Conservation (phyloP, 1,140 invertebrate species). For the Solen grandis region DNA sequence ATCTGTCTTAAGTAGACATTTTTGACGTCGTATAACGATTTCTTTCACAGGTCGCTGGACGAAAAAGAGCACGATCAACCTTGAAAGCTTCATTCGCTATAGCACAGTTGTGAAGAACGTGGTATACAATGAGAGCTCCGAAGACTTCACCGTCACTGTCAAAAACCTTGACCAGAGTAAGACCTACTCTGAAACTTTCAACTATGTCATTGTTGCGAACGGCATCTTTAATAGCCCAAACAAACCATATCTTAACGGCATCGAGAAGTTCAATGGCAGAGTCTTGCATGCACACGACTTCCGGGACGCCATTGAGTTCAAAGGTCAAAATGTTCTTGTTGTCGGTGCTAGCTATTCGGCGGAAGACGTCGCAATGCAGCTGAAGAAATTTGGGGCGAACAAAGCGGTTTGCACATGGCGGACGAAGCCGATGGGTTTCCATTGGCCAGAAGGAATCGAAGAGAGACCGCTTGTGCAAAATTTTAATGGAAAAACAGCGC, state of each 20-base stretch:
- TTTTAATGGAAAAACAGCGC: slow-evolving; percentile 18
- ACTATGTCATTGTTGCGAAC: slow-evolving; percentile 39
- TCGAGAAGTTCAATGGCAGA: slow-evolving; percentile 42
- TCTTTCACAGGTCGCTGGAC: slow-evolving; percentile 50
- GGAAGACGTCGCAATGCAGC: slow-evolving; percentile 39
- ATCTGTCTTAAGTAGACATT: too few species aligned
- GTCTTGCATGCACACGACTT: slow-evolving; percentile 53
- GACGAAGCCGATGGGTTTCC: slow-evolving; percentile 34
- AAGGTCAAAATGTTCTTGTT: slow-evolving; percentile 40
- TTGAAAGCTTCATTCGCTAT: slow-evolving; percentile 17
- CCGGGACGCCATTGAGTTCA: slow-evolving; percentile 31
- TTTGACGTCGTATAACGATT: too few species aligned
- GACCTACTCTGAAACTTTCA: not conserved
- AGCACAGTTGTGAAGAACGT: slow-evolving; percentile 41
- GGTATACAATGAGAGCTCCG: slow-evolving; percentile 23
- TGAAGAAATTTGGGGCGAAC: slow-evolving; percentile 35
- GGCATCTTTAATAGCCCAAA: slow-evolving; percentile 48
- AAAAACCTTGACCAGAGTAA: slow-evolving; percentile 10
- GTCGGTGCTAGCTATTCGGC: slow-evolving; percentile 44
- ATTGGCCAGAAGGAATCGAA: slow-evolving; percentile 31
- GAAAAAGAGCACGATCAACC: not conserved
- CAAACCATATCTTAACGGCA: slow-evolving; percentile 28
- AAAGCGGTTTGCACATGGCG: slow-evolving; percentile 8
- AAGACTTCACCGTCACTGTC: slow-evolving; percentile 41
- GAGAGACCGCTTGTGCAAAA: slow-evolving; percentile 39